Conservation (phyloP, 2,113 vertebrate species). For the Sula dactylatra region DNA sequence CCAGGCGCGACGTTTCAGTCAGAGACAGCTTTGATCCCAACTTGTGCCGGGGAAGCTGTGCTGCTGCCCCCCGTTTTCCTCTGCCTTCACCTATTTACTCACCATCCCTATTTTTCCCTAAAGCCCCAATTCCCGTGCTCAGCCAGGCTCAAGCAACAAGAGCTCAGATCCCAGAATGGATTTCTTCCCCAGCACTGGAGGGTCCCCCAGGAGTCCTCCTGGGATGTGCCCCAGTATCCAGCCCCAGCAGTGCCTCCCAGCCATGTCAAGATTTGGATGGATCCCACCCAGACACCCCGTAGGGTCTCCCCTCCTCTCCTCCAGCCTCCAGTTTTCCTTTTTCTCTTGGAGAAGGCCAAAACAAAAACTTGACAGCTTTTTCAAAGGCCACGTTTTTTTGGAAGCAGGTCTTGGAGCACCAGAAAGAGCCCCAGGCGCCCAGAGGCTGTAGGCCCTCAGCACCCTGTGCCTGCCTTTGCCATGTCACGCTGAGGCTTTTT, state of each 20-base stretch:
- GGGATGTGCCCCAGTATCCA: not conserved
- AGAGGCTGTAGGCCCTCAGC: not conserved
- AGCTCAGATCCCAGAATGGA: not conserved
- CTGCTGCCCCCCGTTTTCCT: not conserved
- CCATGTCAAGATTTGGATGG: rapidly evolving
- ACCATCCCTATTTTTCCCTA: not conserved
- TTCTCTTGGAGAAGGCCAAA: not conserved
- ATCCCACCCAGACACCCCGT: not conserved
- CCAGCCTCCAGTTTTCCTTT: not conserved
- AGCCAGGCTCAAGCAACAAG: not conserved
- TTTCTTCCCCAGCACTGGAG: not conserved
- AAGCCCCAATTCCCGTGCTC: not conserved
- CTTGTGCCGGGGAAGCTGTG: not conserved
- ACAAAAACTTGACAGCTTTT: not conserved
- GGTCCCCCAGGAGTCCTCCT: not conserved
- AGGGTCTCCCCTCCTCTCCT: not conserved
- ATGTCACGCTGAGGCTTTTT: not conserved
- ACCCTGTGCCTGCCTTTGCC: too few relatives aligned
- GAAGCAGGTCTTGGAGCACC: not conserved
- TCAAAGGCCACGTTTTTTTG: not conserved
- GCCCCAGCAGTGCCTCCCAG: not conserved
- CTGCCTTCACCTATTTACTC: not conserved
- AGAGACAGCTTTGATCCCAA: conserved; percentile 40
- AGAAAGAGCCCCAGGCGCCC: not conserved
- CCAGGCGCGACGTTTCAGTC: conserved; percentile 37